Evolutionary conservation across 1,140 invertebrate species (phyloP), one percentile per base, ranked within the genome.

Genomic region (Akabosia matsudoensis): DNA sequence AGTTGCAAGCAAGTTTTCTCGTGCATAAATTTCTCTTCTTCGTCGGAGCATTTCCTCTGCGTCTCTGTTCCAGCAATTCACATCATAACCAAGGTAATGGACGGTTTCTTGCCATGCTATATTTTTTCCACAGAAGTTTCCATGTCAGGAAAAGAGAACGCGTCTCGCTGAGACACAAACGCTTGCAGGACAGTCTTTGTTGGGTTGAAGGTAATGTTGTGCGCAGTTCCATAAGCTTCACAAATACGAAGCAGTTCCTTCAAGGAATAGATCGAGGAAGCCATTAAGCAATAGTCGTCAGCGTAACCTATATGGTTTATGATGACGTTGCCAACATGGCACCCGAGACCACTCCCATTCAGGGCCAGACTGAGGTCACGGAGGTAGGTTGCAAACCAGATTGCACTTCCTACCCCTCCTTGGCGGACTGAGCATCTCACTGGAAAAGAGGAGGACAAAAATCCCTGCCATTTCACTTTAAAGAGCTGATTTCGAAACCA

Each of bases 401-500:
- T 10, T 18, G 37, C 37, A 18, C 7, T 10, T 45, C 7, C 7
- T 18, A 45, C 37, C 18, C 37, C 37, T 45, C 37, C 37, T 45
- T 45, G 37, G 37, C 37, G 37, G 18, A 45, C 37, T 7, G 7
- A 10, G 7, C 18, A 18, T 45, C 37, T 45, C 7, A 45, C 37
- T 45, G 37, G 37, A 45, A 45, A 45, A 45, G 7, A 18, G 18
- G 37, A 45, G 37, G 37, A 45, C 7, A 45, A 10, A 18, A 7
- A 45, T 7, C 18, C 18, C 37, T 18, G 7, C 54, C 54, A 56
- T 22, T 22, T 56, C 4, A 56, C 54, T 16, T 4, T 22, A 56
- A 56, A 56, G 24, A 56, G 24, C n/a, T 56, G 54, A 56, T 56
- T 56, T 10, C 54, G 54, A 56, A 56, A 56, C 54, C 54, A 56